Percentiles rank a stretch among this genome's conserved stretches.
Conservation (phyloP, 2,113 vertebrate species). For the Corvus hawaiiensis region DNA sequence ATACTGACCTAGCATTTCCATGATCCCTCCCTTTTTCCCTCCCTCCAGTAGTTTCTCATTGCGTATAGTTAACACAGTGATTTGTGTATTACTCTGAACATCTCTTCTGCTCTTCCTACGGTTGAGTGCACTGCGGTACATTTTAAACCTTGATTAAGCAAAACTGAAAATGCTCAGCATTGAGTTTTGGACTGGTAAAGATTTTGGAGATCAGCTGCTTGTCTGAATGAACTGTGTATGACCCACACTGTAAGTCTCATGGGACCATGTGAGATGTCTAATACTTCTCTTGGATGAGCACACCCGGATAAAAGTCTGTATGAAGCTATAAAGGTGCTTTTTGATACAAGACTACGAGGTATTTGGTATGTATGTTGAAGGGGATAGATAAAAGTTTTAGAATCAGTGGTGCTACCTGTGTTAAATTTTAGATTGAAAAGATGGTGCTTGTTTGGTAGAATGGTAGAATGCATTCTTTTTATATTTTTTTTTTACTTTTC, state of each 20-base stretch:
- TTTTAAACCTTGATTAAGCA: neutral
- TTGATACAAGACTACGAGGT: neutral
- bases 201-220: slow-evolving; percentile 4
- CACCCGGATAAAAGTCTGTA: neutral
- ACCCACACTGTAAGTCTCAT: neutral
- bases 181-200: neutral
- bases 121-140: neutral
- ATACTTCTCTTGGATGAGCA: neutral
- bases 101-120: neutral
- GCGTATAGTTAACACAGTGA: neutral
- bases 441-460: neutral
- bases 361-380: slow-evolving; percentile 24
- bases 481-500: neutral
- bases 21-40: slow-evolving; percentile 25
- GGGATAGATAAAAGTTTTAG: neutral
- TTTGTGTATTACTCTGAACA: neutral
- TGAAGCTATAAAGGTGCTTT: slow-evolving; percentile 1
- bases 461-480: neutral
- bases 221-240: neutral
- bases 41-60: slow-evolving; percentile 6
- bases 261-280: neutral
- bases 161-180: neutral
- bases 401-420: neutral
- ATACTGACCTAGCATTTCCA: slow-evolving; percentile 17
- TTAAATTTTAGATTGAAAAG: neutral